Percentiles rank a stretch among this genome's conserved stretches.
Evolutionary conservation across 2,113 vertebrate species (phyloP).

Genomic region (Rutilus rutilus): DNA sequence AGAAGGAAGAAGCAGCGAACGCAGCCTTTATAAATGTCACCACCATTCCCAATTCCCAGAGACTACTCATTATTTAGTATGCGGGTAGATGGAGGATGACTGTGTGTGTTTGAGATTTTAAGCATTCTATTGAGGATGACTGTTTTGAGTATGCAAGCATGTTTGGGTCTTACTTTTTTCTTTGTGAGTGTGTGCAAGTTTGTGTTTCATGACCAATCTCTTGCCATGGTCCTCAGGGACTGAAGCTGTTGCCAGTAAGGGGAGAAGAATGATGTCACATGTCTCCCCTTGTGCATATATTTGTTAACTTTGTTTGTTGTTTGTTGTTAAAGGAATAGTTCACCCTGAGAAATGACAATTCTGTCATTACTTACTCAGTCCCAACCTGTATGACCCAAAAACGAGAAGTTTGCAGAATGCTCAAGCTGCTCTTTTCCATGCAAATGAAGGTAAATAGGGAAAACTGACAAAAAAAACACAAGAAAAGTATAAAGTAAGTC

Average conservation of each 20-base stretch:
- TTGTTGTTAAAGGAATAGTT: not conserved
- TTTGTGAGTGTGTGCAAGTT: not conserved
- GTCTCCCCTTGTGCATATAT: constrained; percentile 20
- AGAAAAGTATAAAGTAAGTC: not conserved
- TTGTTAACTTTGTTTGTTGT: not conserved
- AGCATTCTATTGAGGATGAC: constrained; percentile 37
- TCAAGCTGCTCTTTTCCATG: not conserved
- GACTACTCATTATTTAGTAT: constrained; percentile 37
- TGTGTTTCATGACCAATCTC: constrained; percentile 26
- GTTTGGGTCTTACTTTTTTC: not conserved
- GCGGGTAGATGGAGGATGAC: constrained; percentile 2
- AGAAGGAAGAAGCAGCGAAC: constrained; percentile 26
- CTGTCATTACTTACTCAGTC: not conserved
- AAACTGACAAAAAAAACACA: not conserved
- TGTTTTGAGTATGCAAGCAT: constrained; percentile 7
- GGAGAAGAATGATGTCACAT: not conserved
- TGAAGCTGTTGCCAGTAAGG: constrained; percentile 42
- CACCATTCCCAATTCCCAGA: constrained; percentile 32
- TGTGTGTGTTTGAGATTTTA: constrained; percentile 28
- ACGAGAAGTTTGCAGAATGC: not conserved
- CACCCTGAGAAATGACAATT: not conserved
- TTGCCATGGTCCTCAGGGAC: constrained; percentile 56
- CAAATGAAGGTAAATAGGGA: not conserved
- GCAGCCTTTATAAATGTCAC: constrained; percentile 49
- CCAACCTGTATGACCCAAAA: not conserved